phyloP scores from a whole-genome alignment of 2,888 invertebrate genomes.

The Ennomos quercinarius region DNA sequence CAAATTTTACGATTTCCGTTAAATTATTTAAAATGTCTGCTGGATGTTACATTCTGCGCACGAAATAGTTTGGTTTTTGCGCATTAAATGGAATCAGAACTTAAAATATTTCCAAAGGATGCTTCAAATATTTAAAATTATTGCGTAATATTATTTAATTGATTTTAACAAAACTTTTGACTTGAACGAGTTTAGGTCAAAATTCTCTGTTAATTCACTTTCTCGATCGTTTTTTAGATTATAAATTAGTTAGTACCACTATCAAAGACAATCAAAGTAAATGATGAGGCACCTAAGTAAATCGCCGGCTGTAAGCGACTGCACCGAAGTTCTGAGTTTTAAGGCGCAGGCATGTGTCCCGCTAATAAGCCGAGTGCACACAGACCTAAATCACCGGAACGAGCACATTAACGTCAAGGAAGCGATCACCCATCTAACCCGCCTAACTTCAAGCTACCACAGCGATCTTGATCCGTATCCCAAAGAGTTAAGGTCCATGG shows the following conservation, averaged over 20 bases:
- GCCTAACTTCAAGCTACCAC: conserved; percentile 3
- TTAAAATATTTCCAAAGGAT: no score
- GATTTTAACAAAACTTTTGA: neutral
- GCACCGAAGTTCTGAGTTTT: neutral
- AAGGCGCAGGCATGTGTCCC: conserved; percentile 2
- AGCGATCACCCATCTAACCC: conserved; percentile 28
- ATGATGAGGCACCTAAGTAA: no score
- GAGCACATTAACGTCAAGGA: conserved; percentile 31
- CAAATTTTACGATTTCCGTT: neutral
- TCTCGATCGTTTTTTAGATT: no score
- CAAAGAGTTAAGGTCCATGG: conserved; percentile 3
- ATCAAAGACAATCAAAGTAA: no score
- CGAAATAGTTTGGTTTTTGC: no score
- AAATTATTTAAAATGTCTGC: neutral
- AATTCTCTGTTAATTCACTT: no score
- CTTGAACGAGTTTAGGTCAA: neutral
- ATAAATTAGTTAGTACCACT: no score
- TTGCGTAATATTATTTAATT: no score
- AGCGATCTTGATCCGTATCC: conserved; percentile 13
- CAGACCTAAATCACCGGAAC: conserved; percentile 34
- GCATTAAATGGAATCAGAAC: no score
- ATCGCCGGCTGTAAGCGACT: neutral
- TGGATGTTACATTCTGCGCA: no score
- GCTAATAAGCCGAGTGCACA: conserved; percentile 28
- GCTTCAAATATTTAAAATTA: no score